Evolutionary conservation across 23 tunicate species (phyloP), one percentile per base, ranked within the genome.

Genomic region (Ciona savignyi): DNA sequence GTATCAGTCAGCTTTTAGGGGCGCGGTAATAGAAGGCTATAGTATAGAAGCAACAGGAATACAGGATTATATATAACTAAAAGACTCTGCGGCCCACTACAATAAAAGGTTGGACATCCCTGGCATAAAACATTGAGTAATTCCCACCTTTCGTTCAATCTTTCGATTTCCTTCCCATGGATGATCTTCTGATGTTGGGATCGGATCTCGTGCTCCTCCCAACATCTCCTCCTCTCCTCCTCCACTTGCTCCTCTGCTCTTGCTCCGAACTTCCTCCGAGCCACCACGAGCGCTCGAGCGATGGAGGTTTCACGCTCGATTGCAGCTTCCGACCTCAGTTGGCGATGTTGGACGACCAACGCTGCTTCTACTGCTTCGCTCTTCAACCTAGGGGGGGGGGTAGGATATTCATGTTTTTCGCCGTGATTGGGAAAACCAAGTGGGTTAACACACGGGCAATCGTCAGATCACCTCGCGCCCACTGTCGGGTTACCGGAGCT

Each of bases 361-460:
- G 69, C 89, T 23, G 69, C 51, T 71, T 84, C 82, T 25, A 84
- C 77, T 23, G 89, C 89, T 71, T 84, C 89, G 4, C 34, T 66
- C 49, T 84, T 84, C 29, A 76, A 29, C 29, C 89, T 84, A 22
- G 56, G 27, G 35, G 60, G 20, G 30, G n/a, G n/a, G n/a, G n/a
- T n/a, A n/a, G n/a, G n/a, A n/a, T n/a, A n/a, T n/a, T n/a, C n/a
- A n/a, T n/a, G n/a, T n/a, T n/a, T n/a, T n/a, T n/a, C n/a, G n/a
- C n/a, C n/a, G n/a, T n/a, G n/a, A n/a, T n/a, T n/a, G n/a, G n/a
- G n/a, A n/a, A n/a, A n/a, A n/a, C n/a, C n/a, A n/a, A n/a, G n/a
- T n/a, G n/a, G n/a, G n/a, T n/a, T n/a, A n/a, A n/a, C n/a, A n/a
- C n/a, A n/a, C n/a, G n/a, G n/a, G n/a, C n/a, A n/a, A n/a, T n/a